Base-by-base conservation (phyloP, 2,888 invertebrate genomes). In the Drosophila ustulata region DNA sequence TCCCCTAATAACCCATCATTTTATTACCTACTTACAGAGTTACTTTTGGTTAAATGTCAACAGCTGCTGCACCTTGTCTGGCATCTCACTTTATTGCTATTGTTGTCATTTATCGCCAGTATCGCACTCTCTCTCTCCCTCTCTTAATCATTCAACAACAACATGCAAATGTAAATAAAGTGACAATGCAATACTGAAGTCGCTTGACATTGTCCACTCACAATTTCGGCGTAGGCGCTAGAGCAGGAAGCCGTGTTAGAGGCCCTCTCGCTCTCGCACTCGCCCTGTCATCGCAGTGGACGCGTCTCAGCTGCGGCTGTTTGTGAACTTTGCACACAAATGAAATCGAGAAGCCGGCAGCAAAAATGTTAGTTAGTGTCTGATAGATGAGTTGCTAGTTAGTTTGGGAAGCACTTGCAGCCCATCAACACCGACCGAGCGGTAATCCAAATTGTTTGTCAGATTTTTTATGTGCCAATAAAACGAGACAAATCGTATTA, bases 371-470 rank as follows among this genome's bases (percentile, higher is more conserved):
- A 47, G 47, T 58, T 9, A 49, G 47, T 49, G 55, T n/a, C 58
- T 53, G 43, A 18, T 18, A 18, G 18, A 18, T 18, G 18, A 18
- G 46, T 23, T 46, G 32, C 28, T 49, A 52, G 62, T 73, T 69
- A 75, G 75, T 75, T 73, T 62, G 8, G 69, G 37, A 32, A 41
- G 45, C 69, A 58, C 59, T 55, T 47, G 62, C 69, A 49, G 62
- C 11, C 43, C 50, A 62, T 64, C 53, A 57, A 78, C 78, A 73
- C 51, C 61, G 49, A 43, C 25, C 23, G 41, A 50, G 39, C 52
- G 56, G 57, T 13, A 32, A 11, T 1, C 34, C 28, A 23, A 28
- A 37, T n/a, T n/a, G 4, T 37, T 45, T 23, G 37, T 13, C 11
- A 43, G n/a, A 45, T 9, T 30, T 43, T 41, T 53, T 11, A 25